Conservation (phyloP, 2,113 vertebrate species). For the Leiothrix lutea region DNA sequence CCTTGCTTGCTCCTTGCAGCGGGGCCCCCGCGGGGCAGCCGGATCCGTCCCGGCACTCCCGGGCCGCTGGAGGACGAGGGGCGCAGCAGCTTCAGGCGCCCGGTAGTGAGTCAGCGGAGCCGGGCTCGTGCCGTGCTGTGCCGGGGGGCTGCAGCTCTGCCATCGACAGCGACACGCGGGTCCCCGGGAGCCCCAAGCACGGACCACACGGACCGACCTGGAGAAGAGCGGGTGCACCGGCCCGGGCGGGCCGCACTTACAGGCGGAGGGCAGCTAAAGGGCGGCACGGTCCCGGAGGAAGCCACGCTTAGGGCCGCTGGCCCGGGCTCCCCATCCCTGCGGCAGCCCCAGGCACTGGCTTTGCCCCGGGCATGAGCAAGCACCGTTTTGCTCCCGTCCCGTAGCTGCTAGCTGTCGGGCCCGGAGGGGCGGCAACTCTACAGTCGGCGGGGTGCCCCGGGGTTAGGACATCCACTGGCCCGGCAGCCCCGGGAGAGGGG, state of each 20-base stretch:
- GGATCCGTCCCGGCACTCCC: background rate
- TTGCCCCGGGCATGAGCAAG: background rate
- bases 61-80: background rate
- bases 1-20: background rate
- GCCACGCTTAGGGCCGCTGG: background rate
- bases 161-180: background rate
- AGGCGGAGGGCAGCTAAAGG: background rate
- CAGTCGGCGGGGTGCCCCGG: background rate
- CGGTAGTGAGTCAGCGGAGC: conserved; percentile 17
- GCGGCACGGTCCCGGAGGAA: background rate
- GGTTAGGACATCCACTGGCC: background rate
- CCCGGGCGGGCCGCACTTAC: background rate
- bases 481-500: background rate
- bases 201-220: background rate
- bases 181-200: background rate
- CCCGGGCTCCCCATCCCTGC: background rate
- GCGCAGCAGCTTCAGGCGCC: background rate
- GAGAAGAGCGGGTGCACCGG: background rate
- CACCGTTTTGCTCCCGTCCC: background rate
- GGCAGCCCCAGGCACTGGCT: background rate
- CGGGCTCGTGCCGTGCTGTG: background rate
- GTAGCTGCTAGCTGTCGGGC: background rate
- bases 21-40: background rate
- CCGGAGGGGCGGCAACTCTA: background rate
- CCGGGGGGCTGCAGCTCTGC: background rate